A percentile compares a stretch with the other conserved stretches of the same genome.
These are phyloP conservation scores for Quadroppia sp. DNA, from an alignment of 2,888 invertebrate genomes.

Conservation along the genomic window DNA sequence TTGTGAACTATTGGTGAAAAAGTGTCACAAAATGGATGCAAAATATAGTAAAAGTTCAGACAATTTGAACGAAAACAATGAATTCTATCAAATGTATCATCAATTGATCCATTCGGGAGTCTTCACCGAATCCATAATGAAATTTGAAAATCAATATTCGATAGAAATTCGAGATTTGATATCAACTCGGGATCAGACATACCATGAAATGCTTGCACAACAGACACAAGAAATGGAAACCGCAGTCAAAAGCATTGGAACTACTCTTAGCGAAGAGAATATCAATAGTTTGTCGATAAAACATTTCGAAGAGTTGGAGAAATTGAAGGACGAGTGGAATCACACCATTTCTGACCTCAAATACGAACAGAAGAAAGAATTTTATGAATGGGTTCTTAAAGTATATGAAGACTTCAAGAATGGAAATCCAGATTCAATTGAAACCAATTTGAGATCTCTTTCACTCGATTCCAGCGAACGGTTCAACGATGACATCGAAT, in stretches of 20 bases:
- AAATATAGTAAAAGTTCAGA: conserved; percentile 12
- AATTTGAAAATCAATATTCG: conserved; percentile 81
- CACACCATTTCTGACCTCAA: conserved; percentile 73
- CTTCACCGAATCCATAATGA: conserved; percentile 73
- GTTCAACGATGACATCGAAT: conserved; percentile 46
- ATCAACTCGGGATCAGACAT: conserved; percentile 58
- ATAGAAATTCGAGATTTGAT: conserved; percentile 70
- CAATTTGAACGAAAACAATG: conserved; percentile 8
- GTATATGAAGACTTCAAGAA: conserved; percentile 68
- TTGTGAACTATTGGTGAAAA: not conserved
- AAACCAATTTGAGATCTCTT: not conserved
- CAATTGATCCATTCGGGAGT: conserved; percentile 76
- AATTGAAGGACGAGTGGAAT: conserved; percentile 73
- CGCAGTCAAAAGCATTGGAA: conserved; percentile 72
- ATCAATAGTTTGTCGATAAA: conserved; percentile 76
- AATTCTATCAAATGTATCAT: conserved; percentile 66
- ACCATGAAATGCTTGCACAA: conserved; percentile 52
- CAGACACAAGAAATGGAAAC: conserved; percentile 85
- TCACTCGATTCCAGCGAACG: conserved; percentile 2
- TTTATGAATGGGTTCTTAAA: conserved; percentile 81
- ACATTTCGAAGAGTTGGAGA: conserved; percentile 63
- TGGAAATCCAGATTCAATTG: conserved; percentile 46
- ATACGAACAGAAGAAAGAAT: conserved; percentile 78
- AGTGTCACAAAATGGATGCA: conserved; percentile 3
- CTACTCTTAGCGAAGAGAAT: conserved; percentile 71